Evolutionary conservation across 1,140 invertebrate species (phyloP), one percentile per base, ranked within the genome.

Genomic region (Eumeta japonica): DNA sequence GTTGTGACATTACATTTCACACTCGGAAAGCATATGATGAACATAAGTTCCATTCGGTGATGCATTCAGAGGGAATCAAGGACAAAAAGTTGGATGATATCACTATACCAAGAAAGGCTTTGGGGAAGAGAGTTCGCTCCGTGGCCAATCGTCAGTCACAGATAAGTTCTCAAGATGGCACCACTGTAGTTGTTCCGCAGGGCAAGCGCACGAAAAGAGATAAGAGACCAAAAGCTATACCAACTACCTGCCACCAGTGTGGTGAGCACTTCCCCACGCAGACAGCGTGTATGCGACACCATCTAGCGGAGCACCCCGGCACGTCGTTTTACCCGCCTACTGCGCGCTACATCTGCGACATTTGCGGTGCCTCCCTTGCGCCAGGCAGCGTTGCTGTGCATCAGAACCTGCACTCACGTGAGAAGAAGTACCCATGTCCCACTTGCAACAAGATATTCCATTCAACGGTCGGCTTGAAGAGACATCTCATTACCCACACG

Each of bases 401-500:
- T 24, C 59, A 68, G 36, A 79, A 79, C 29, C 78, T 75, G 12
- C 80, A 90, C 55, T 87, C 85, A 0, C 83, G 81, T 2, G 78
- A 82, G 43, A 82, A 79, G 37, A 77, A 83, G 1, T 83, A 81
- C 41, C 73, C 80, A 1, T 89, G 86, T 53, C 79, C 81, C 39
- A 75, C 79, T 1, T 83, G 81, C 50, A 53, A 51, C 0, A 33
- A 42, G 2, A 45, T 58, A 40, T 72, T 72, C 47, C 48, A 61
- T 42, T 50, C 62, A 9, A 53, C 37, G 10, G 49, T 58, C 3
- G 54, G 59, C 0, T 37, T 65, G 0, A 67, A 62, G 38, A 33
- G 67, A 20, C 64, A 72, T 40, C 38, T 50, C 2, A 16, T 72
- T 48, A 97, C 93, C 1, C 95, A 98, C 54, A 97, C 94, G 0